Evolutionary conservation across 1,140 invertebrate genomes (phyloP), one percentile per base, ranked within the genome.

Genomic region (Zophobas atratus): DNA sequence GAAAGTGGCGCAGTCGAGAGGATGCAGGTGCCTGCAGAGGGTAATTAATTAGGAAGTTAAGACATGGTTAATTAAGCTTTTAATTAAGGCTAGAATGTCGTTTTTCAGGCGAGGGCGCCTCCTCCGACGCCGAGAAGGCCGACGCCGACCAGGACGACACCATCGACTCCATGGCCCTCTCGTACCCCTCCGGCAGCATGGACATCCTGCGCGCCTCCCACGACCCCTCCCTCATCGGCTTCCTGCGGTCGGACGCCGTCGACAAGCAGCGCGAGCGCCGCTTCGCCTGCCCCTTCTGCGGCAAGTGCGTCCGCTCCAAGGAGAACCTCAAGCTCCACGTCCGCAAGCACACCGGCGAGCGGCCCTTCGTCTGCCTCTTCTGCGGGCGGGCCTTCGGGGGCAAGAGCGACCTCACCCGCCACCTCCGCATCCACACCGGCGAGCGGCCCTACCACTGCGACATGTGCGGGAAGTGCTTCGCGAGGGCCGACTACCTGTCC

Each of bases 381-480:
- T 97, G 95, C 85, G 94, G 93, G 0, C 89, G 95, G 2, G 94
- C 94, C 0, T 97, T 96, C 82, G 95, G 94, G 1, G 94, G 94
- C 2, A 95, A 96, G 85, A 95, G 93, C 82, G 94, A 96, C 83
- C 88, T 97, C 70, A 96, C 95, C 0, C 92, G 95, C 4, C 95
- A 97, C 84, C 87, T 96, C 41, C 90, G 95, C 70, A 96, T 96
- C 67, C 95, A 96, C 86, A 96, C 95, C 0, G 95, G 95, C 35
- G 94, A 95, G 85, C 90, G 94, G 82, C 96, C 93, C 55, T 97
- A 94, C 86, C 96, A 95, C 84, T 97, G 95, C 87, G 94, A 96
- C 86, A 94, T 95, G 85, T 97, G 96, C 87, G 95, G 95, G 79
- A 96, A 96, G 85, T 96, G 94, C 85, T 97, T 97, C 87, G 95